Base-by-base conservation (phyloP, 92 coral and sea anemone species). In the Epizoanthus fatuus region DNA sequence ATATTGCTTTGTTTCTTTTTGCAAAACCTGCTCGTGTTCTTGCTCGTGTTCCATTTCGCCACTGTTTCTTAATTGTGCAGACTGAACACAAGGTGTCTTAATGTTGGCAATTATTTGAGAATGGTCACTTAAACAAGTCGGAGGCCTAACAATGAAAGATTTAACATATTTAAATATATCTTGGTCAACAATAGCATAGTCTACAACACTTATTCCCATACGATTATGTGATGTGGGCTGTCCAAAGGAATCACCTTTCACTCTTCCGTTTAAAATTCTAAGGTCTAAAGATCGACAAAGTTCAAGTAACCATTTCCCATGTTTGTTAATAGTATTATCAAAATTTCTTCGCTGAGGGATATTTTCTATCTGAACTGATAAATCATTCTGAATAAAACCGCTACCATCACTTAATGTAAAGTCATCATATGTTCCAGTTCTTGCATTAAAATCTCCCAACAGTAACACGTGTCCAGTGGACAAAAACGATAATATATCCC, bases 341-440 rank as follows among this genome's bases (percentile, higher is more conserved):
- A 42, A 42, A 42, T 42, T 42, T 42, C 47, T 42, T 4, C 47
- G 47, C 47, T 42, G 60, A 12, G 60, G 15, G 60, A 19, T 60
- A 60, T 60, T n/a, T 60, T 60, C 11, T 4, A 4, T 60, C 66
- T 60, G 32, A 19, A 19, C 66, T 60, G 66, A 60, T 60, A 60
- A 8, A 7, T 60, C 66, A n/a, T 60, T 60, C 25, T 60, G 29
- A 60, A 60, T 60, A 60, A 60, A 60, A 60, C 32, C 37, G 10
- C 66, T 60, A 1, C 66, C 66, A 60, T 60, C 66, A 59, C 64
- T 59, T 59, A 59, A 59, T n/a, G 64, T 59, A 59, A 59, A 59
- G 64, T 59, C 64, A 59, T 59, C 64, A 59, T 59, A 59, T n/a
- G 64, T 59, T 59, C 64, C 64, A 59, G 66, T 60, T 60, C 66